Base-by-base conservation (phyloP, 2,113 vertebrate genomes). In the Gorsachius goisagi region DNA sequence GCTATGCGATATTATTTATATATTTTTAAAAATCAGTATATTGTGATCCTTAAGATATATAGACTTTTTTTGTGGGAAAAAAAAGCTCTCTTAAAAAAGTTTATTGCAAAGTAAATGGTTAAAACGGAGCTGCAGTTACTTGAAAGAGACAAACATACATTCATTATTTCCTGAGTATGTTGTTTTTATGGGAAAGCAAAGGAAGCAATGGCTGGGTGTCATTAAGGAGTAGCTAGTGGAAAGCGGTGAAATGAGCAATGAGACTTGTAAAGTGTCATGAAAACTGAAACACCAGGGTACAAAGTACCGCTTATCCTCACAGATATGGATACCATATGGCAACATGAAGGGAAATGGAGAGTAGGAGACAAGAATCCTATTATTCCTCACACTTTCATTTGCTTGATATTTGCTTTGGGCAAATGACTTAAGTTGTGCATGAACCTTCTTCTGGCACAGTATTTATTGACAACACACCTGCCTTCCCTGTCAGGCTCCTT, bases 251-350 rank as follows among this genome's bases (percentile, higher is more conserved):
- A 97, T 92, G 95, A 96, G 92, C 92, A 97, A 97, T 92, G 94
- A 97, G 96, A 95, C 93, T 97, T 97, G 95, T 97, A 97, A 97
- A 95, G 91, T 91, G 91, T 97, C 94, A 76, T 91, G 96, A 91
- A 97, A 97, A 97, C 92, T 96, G 96, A 97, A 97, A 97, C 95
- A 96, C 97, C 90, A 47, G 95, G 91, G 89, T 97, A 97, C 96
- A 95, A 97, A 97, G 96, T 97, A 91, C 89, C 44, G 77, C 94
- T 93, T 96, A 92, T 96, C 91, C 94, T 95, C 58, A 23, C 94
- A 93, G 94, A 95, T 92, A 95, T 89, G 89, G 92, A 90, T 92
- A 92, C 96, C 94, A 97, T 93, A 96, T 97, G 97, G 94, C 77
- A 85, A 87, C 69, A 55, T 75, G 56, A 95, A 89, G 83, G 78